Conservation (phyloP, 92 coral and sea anemone species). For the Ricordea florida region DNA sequence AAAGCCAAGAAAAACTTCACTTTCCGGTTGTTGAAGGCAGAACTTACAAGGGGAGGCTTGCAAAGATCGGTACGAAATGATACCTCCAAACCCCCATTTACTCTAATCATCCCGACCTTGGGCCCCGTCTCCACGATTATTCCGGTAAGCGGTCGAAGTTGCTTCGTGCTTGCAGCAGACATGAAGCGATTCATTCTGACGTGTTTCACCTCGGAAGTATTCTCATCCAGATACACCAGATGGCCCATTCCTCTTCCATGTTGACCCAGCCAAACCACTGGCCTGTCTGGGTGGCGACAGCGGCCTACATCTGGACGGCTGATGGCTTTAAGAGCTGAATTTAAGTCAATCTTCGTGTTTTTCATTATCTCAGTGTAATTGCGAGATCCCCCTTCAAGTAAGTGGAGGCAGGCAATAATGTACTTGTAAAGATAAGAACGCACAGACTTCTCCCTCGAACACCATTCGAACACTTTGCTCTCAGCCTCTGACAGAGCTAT, state of each 20-base stretch:
- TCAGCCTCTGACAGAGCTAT: constrained; percentile 51
- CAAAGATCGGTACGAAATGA: constrained; percentile 74
- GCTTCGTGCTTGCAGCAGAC: not conserved
- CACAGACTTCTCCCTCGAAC: constrained; percentile 49
- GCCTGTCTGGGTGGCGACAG: constrained; percentile 64
- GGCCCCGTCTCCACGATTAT: constrained; percentile 28
- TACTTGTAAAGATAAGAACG: constrained; percentile 50
- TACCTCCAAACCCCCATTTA: constrained; percentile 20
- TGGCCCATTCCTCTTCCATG: constrained; percentile 57
- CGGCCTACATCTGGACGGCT: constrained; percentile 56
- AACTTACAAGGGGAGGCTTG: constrained; percentile 54
- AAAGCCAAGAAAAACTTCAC: constrained; percentile 68
- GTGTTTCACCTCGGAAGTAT: not conserved
- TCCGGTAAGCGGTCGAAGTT: constrained; percentile 52
- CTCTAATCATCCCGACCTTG: constrained; percentile 58
- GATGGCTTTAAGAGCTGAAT: constrained; percentile 10
- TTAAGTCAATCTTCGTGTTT: constrained; percentile 43
- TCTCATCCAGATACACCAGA: constrained; percentile 40
- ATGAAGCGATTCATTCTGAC: constrained; percentile 52
- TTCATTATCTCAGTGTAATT: constrained; percentile 15
- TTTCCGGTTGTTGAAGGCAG: constrained; percentile 14
- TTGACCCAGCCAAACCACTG: constrained; percentile 63
- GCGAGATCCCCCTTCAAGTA: constrained; percentile 47
- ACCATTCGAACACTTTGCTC: constrained; percentile 49
- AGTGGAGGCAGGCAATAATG: constrained; percentile 50